These are phyloP conservation scores for Hippoglossus stenolepis DNA, from an alignment of 2,113 vertebrate genomes.

Conservation along the genomic window DNA sequence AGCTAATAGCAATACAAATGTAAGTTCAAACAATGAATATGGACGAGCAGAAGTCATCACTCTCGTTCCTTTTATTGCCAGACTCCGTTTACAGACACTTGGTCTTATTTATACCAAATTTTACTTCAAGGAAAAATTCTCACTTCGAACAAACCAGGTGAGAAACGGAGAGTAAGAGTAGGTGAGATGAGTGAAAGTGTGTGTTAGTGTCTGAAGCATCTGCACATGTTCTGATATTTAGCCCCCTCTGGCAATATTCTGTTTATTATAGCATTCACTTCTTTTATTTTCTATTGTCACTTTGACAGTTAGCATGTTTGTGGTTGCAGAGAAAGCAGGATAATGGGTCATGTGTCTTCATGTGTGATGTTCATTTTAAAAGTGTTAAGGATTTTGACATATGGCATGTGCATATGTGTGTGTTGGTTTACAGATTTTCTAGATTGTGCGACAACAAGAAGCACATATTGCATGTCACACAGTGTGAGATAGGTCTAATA, in stretches of 20 bases:
- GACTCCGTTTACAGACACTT: background rate
- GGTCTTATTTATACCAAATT: conserved; percentile 13
- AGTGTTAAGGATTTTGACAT: background rate
- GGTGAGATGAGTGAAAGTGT: background rate
- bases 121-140: conserved; percentile 4
- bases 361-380: background rate
- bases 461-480: too few species aligned
- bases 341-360: background rate
- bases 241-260: conserved; percentile 5
- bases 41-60: background rate
- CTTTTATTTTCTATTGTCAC: conserved; percentile 10
- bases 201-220: background rate
- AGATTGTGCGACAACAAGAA: background rate
- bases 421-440: background rate
- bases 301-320: background rate
- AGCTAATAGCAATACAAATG: background rate
- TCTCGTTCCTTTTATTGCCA: background rate
- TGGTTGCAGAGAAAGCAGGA: background rate
- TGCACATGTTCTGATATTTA: conserved; percentile 18
- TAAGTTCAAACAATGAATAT: background rate
- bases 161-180: background rate
- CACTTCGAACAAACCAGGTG: conserved; percentile 23
- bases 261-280: conserved; percentile 8
- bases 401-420: background rate
- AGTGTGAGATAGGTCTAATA: too few species aligned